Evolutionary conservation across 1,140 invertebrate genomes (phyloP).

Genomic region (Manduca sexta): DNA sequence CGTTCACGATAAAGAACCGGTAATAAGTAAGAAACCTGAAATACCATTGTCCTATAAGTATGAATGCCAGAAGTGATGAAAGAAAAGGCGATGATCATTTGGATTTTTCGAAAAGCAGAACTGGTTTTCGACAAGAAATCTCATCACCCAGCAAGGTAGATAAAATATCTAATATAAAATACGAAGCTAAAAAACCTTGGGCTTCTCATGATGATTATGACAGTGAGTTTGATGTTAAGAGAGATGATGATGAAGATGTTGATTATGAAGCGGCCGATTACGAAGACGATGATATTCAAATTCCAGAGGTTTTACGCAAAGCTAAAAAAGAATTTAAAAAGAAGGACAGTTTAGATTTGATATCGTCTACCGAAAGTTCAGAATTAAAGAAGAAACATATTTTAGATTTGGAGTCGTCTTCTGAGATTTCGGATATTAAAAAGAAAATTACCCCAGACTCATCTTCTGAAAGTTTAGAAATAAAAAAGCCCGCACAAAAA

Average conservation of each 20-base stretch:
- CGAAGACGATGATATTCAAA: conserved; percentile 4
- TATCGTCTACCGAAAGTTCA: no score
- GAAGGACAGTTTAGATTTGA: background rate
- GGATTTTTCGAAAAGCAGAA: conserved; percentile 17
- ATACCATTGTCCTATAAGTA: conserved; percentile 15
- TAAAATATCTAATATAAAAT: no score
- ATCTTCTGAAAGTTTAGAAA: no score
- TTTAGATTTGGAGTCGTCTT: no score
- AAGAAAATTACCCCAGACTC: no score
- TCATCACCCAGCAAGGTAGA: no score
- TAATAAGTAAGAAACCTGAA: conserved; percentile 20
- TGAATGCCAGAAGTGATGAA: conserved; percentile 21
- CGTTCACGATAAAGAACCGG: conserved; percentile 34
- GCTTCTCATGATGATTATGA: conserved; percentile 4
- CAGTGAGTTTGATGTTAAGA: conserved; percentile 3
- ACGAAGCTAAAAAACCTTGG: no score
- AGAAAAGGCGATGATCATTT: conserved; percentile 22
- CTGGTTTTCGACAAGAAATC: conserved; percentile 11
- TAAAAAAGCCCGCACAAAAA: background rate
- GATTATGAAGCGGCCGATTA: conserved; percentile 18
- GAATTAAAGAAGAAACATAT: no score
- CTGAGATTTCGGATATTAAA: no score
- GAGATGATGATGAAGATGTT: conserved; percentile 18
- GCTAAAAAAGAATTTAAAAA: no score
- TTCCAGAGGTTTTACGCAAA: no score